Conservation (phyloP, 2,888 invertebrate species). For the Amaurobius ferox region DNA sequence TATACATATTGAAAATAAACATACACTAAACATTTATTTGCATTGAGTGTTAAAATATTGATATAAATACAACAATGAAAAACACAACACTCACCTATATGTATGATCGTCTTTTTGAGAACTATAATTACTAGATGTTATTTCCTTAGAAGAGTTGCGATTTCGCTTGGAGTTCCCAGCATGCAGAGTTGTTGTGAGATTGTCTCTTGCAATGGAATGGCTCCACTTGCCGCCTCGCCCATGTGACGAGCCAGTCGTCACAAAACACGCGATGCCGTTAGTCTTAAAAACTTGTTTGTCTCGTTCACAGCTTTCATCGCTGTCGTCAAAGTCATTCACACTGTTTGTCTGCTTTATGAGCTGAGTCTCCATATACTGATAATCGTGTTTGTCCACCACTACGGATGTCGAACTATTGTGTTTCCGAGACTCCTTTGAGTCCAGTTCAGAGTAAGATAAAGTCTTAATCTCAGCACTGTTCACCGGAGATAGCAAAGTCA, state of each 20-base stretch:
- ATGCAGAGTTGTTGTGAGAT: slow-evolving; percentile 42
- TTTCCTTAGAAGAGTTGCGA: slow-evolving; percentile 78
- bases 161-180: slow-evolving; percentile 78
- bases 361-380: slow-evolving; percentile 79
- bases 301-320: slow-evolving; percentile 76
- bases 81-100: slow-evolving; percentile 77
- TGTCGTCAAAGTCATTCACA: slow-evolving; percentile 80
- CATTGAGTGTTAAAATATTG: not conserved
- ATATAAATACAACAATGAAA: not conserved
- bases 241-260: slow-evolving; percentile 77
- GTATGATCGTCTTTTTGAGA: slow-evolving; percentile 79
- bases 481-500: slow-evolving; percentile 53
- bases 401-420: slow-evolving; percentile 47
- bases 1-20: too few relatives aligned
- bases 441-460: slow-evolving; percentile 72
- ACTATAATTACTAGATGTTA: slow-evolving; percentile 76
- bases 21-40: not conserved
- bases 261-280: slow-evolving; percentile 58
- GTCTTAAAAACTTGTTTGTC: slow-evolving; percentile 53
- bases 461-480: slow-evolving; percentile 56
- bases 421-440: slow-evolving; percentile 66
- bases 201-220: slow-evolving; percentile 68
- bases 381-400: slow-evolving; percentile 72
- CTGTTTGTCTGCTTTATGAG: slow-evolving; percentile 74
- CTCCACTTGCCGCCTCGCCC: slow-evolving; percentile 72